phyloP scores from a whole-genome alignment of 2,113 vertebrate species.

The Stigmatopora argus region DNA sequence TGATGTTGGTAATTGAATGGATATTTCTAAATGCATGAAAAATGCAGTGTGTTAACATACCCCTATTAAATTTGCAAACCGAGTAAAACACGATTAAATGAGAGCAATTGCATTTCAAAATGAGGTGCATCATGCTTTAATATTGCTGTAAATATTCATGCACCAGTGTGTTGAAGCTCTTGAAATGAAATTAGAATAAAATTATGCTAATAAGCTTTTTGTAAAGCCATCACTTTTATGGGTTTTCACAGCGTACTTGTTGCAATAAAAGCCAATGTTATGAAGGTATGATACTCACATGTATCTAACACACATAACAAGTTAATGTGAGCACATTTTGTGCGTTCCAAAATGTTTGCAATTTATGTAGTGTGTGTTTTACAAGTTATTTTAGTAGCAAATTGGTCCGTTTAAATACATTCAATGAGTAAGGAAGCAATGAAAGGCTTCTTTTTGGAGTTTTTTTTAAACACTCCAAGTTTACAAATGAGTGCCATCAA shows the following conservation, averaged over 20 bases:
- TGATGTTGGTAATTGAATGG: background rate
- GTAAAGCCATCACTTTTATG: background rate
- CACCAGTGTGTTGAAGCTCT: background rate
- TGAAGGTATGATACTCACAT: background rate
- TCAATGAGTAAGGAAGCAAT: no score
- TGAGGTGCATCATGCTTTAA: background rate
- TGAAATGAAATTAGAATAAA: slow-evolving; percentile 1
- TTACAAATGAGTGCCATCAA: no score
- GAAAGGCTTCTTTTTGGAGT: no score
- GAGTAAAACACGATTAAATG: background rate
- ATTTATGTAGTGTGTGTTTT: no score
- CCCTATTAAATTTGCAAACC: background rate
- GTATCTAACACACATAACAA: background rate
- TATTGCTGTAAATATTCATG: background rate
- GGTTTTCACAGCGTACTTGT: background rate
- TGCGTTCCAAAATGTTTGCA: no score
- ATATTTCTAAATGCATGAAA: background rate
- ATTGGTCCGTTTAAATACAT: no score
- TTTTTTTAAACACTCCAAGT: no score
- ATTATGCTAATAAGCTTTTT: background rate
- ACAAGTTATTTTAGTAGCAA: no score
- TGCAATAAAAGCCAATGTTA: background rate
- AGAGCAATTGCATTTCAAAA: background rate
- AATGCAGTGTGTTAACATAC: background rate
- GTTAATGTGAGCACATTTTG: background rate